These are phyloP conservation scores for Calephelis virginiensis DNA, from an alignment of 1,140 invertebrate genomes.

Conservation along the genomic window DNA sequence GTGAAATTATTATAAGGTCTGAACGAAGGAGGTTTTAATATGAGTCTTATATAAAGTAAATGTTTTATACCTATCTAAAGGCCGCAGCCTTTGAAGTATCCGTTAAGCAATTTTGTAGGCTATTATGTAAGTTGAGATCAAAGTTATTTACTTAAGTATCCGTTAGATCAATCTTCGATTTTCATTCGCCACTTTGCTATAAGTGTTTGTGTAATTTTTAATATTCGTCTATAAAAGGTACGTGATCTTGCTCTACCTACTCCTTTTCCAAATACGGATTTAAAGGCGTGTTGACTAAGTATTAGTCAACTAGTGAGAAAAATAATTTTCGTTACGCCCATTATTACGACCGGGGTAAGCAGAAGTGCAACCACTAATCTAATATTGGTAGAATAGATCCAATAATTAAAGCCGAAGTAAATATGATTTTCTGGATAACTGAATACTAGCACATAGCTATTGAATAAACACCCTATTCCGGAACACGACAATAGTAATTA, in stretches of 20 bases:
- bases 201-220: not conserved
- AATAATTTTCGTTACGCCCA: no score
- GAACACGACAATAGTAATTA: no score
- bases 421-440: no score
- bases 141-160: conserved; percentile 5
- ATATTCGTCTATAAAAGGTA: not conserved
- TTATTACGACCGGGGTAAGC: no score
- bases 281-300: no score
- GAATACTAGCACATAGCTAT: no score
- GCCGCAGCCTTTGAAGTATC: not conserved
- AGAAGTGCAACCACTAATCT: no score
- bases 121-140: conserved; percentile 14
- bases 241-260: not conserved
- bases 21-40: conserved; percentile 32
- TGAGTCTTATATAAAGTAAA: conserved; percentile 10
- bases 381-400: no score
- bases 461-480: no score
- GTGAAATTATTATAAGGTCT: conserved; percentile 39
- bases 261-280: conserved; percentile 1
- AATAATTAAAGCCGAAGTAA: no score
- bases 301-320: no score
- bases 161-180: conserved; percentile 3
- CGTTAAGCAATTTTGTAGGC: conserved; percentile 5
- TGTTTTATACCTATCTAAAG: not conserved
- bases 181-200: not conserved